Conservation (phyloP, 1,140 invertebrate species). For the Platyscapa corneri region DNA sequence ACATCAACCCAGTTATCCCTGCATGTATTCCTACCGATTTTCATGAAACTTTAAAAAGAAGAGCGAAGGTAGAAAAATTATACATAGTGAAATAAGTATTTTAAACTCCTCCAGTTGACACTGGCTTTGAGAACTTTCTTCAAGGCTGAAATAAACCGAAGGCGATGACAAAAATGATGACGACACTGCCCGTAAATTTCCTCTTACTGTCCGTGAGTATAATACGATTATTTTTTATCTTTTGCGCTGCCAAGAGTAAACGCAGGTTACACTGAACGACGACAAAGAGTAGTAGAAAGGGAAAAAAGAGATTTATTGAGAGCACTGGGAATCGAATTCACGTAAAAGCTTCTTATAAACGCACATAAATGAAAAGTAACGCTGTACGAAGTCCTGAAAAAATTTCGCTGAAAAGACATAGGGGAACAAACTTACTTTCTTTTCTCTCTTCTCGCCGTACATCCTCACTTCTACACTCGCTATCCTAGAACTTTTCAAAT, state of each 20-base stretch:
- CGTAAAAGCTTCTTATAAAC: conserved; percentile 49
- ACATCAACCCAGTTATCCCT: conserved; percentile 13
- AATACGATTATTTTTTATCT: conserved; percentile 54
- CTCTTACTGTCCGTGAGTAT: conserved; percentile 44
- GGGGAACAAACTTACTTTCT: too few relatives aligned
- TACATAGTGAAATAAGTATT: too few relatives aligned
- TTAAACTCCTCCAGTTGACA: conserved; percentile 3
- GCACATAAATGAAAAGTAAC: conserved; percentile 52
- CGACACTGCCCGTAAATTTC: conserved; percentile 42
- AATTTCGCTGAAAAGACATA: conserved; percentile 28
- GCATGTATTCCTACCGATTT: not conserved
- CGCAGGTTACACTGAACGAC: conserved; percentile 38
- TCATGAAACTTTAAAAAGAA: not conserved
- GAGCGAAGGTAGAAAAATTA: not conserved
- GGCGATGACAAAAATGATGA: too few relatives aligned
- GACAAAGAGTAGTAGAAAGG: conserved; percentile 19
- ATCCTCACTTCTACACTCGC: not conserved
- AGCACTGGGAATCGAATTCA: conserved; percentile 41
- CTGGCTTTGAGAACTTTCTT: not conserved
- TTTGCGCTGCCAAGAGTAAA: not conserved
- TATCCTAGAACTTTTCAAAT: not conserved
- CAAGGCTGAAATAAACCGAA: too few relatives aligned
- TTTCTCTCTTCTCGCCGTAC: not conserved
- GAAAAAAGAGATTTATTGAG: conserved; percentile 39
- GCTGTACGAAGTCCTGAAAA: not conserved